These are phyloP conservation scores for Athalia cordata DNA, from an alignment of 2,888 invertebrate species.

Conservation along the genomic window DNA sequence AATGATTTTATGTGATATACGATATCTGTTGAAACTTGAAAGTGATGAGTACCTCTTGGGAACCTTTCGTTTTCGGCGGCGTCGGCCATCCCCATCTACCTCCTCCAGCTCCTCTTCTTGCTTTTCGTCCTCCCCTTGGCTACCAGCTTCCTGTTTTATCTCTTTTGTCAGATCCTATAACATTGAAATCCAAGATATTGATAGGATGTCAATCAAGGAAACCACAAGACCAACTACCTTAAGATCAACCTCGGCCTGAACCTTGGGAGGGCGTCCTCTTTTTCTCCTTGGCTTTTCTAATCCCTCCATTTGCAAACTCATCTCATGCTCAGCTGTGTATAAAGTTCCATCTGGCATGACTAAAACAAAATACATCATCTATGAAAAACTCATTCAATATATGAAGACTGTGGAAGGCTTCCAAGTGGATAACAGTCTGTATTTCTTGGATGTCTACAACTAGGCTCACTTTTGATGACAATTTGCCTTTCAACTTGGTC, in stretches of 20 bases:
- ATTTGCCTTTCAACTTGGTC: slow-evolving; percentile 74
- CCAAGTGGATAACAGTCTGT: too few species aligned
- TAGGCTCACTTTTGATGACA: slow-evolving; percentile 75
- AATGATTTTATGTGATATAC: not conserved
- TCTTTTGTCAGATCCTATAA: slow-evolving; percentile 47
- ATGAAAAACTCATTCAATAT: not conserved
- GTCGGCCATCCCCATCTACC: slow-evolving; percentile 76
- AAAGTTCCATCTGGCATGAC: slow-evolving; percentile 79
- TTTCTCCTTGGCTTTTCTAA: slow-evolving; percentile 81
- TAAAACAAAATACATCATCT: slow-evolving; percentile 62
- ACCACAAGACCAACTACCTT: slow-evolving; percentile 42
- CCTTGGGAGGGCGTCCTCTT: slow-evolving; percentile 82
- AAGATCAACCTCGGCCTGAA: slow-evolving; percentile 67
- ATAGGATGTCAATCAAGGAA: too few species aligned
- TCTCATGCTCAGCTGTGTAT: slow-evolving; percentile 80
- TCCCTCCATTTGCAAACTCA: slow-evolving; percentile 80
- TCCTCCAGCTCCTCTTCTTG: slow-evolving; percentile 64
- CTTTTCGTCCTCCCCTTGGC: slow-evolving; percentile 67
- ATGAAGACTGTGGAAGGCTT: too few species aligned
- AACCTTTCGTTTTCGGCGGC: slow-evolving; percentile 79
- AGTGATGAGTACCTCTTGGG: slow-evolving; percentile 75
- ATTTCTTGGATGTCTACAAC: not conserved
- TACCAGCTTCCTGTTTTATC: slow-evolving; percentile 56
- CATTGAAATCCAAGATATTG: too few species aligned
- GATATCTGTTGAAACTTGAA: slow-evolving; percentile 20